Conservation (phyloP, 2,797 vertebrate genomes). For the Chelon auratus region DNA sequence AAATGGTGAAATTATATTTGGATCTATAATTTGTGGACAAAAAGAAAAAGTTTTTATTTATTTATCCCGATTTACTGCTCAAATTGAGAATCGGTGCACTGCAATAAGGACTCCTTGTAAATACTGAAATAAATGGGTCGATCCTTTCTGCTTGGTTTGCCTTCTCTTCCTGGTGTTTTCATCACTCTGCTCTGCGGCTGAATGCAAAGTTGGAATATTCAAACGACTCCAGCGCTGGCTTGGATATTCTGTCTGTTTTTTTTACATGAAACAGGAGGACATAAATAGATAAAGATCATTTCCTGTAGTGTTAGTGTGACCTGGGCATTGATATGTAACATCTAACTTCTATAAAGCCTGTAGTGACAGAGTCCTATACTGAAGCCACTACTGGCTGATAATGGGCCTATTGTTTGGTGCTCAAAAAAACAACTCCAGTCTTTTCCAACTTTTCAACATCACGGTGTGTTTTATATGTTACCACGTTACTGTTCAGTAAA, state of each 20-base stretch:
- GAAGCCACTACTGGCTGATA: too few species aligned
- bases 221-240: neutral
- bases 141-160: conserved; percentile 45
- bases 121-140: conserved; percentile 82
- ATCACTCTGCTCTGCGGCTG: conserved; percentile 13
- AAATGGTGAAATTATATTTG: conserved; percentile 27
- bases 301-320: too few species aligned
- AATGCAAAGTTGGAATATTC: conserved; percentile 14
- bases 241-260: neutral
- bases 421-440: too few species aligned
- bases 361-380: too few species aligned
- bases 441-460: too few species aligned
- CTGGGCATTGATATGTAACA: too few species aligned
- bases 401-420: too few species aligned
- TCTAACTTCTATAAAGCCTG: too few species aligned
- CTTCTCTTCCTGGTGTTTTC: conserved; percentile 23
- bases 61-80: conserved; percentile 41
- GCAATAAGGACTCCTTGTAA: conserved; percentile 86
- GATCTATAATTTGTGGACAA: conserved; percentile 37
- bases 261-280: neutral
- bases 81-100: conserved; percentile 62
- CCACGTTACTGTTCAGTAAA: too few species aligned
- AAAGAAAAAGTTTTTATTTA: conserved; percentile 5
- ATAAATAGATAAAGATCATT: too few species aligned
- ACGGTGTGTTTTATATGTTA: too few species aligned